A percentile compares a stretch with the other conserved stretches of the same genome.
These are phyloP conservation scores for Zosterops pallidus DNA, from an alignment of 2,113 vertebrate species.

Conservation along the genomic window DNA sequence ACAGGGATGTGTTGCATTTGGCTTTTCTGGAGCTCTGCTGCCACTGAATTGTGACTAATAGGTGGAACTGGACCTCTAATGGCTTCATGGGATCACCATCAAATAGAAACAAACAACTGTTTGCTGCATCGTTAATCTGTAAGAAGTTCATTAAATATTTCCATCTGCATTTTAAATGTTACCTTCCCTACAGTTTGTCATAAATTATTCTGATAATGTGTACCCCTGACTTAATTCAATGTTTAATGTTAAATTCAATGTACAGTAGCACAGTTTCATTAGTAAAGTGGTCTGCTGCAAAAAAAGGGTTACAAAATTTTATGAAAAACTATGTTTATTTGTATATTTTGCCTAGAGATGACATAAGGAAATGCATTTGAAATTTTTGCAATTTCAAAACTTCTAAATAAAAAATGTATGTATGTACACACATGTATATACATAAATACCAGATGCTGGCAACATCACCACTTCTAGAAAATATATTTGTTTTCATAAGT, in stretches of 20 bases:
- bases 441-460: neutral
- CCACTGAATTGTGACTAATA: constrained; percentile 62
- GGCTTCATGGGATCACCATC: constrained; percentile 41
- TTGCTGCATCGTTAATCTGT: constrained; percentile 70
- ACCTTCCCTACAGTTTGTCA: neutral
- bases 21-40: constrained; percentile 35
- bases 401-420: neutral
- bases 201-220: constrained; percentile 34
- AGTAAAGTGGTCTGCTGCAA: neutral
- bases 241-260: constrained; percentile 32
- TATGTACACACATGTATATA: neutral
- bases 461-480: neutral
- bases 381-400: neutral
- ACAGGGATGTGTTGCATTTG: constrained; percentile 17
- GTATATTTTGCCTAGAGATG: neutral
- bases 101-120: constrained; percentile 62
- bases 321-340: neutral
- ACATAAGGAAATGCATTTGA: neutral
- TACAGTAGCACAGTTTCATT: neutral
- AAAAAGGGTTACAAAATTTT: neutral
- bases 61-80: constrained; percentile 24
- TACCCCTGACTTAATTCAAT: constrained; percentile 1
- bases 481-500: neutral
- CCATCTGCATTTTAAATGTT: constrained; percentile 55
- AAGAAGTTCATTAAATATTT: constrained; percentile 69